These are phyloP conservation scores for Tinamus guttatus DNA, from an alignment of 2,113 vertebrate genomes.

Conservation along the genomic window DNA sequence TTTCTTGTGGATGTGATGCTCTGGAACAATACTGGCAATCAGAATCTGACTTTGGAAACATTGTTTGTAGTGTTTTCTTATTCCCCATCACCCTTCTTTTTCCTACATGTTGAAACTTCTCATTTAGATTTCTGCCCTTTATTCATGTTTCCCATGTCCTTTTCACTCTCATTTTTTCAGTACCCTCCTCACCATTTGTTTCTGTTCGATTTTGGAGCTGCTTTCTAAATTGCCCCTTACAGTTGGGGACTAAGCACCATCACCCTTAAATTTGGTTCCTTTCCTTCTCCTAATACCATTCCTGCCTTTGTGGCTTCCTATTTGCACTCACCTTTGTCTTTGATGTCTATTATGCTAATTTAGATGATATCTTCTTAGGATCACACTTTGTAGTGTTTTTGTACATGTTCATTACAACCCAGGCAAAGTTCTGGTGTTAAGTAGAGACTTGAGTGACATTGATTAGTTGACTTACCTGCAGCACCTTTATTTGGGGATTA, in stretches of 20 bases:
- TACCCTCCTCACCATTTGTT: neutral
- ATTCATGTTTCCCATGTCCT: rapidly evolving
- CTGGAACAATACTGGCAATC: neutral
- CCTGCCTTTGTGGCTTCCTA: neutral
- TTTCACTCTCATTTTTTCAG: neutral
- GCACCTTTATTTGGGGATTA: neutral
- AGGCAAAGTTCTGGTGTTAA: neutral
- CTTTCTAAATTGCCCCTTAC: neutral
- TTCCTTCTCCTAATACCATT: neutral
- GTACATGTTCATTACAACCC: neutral
- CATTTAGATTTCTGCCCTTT: neutral
- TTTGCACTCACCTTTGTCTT: rapidly evolving
- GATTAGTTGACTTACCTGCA: neutral
- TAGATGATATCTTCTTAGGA: neutral
- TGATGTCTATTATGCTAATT: neutral
- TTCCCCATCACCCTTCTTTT: neutral
- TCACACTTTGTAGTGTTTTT: neutral
- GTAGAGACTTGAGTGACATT: neutral
- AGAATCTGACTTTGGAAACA: neutral
- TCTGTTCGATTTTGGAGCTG: neutral
- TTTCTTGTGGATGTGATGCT: neutral
- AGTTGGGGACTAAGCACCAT: neutral
- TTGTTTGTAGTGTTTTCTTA: neutral
- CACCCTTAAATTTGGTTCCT: neutral
- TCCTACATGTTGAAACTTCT: neutral